Conservation (phyloP, 1,140 invertebrate species). For the Coenobita brevimanus region DNA sequence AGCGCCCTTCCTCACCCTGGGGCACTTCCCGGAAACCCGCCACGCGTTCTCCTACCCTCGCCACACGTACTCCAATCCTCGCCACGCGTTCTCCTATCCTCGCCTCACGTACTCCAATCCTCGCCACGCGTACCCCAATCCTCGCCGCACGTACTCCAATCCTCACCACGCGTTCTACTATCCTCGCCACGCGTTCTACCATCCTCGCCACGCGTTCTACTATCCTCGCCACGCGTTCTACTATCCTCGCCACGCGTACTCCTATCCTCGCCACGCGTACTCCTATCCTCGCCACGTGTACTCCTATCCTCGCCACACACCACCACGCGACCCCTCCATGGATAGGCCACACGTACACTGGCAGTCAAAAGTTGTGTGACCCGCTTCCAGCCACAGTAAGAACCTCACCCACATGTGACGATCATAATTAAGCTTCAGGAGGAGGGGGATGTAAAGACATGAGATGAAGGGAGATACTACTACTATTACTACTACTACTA, state of each 20-base stretch:
- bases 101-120: no score
- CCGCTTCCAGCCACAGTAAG: no score
- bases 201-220: not conserved
- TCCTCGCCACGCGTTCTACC: not conserved
- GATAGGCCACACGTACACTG: not conserved
- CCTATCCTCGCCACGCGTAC: not conserved
- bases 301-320: no score
- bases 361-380: no score
- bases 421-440: no score
- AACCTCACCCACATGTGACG: no score
- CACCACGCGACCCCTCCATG: no score
- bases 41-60: slow-evolving; percentile 32
- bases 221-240: not conserved
- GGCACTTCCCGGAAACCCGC: slow-evolving; percentile 44
- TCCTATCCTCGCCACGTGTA: not conserved
- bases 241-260: not conserved
- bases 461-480: no score
- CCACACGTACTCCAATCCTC: not conserved
- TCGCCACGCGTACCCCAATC: not conserved
- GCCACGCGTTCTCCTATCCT: not conserved
- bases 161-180: not conserved
- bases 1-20: not conserved
- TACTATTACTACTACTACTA: no score
- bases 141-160: no score
- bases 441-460: no score